These are phyloP conservation scores for Stegastes partitus DNA, from an alignment of 2,113 vertebrate species.

Conservation along the genomic window DNA sequence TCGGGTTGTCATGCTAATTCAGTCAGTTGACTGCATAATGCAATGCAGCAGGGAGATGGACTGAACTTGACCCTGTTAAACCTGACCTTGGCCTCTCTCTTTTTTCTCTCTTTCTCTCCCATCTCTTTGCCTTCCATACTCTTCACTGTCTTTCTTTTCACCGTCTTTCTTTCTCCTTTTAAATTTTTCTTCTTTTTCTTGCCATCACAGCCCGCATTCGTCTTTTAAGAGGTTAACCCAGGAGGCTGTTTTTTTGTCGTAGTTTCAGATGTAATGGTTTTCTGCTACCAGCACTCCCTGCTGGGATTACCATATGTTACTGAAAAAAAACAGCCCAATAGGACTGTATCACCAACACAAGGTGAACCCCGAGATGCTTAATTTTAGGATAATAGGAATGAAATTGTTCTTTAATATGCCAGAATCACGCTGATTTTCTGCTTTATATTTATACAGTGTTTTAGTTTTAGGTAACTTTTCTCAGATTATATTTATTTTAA, in stretches of 20 bases:
- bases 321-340: not conserved
- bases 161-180: conserved; percentile 2
- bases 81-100: conserved; percentile 82
- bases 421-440: not conserved
- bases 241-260: conserved; percentile 35
- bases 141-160: conserved; percentile 20
- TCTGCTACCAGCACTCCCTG: conserved; percentile 16
- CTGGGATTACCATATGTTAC: conserved; percentile 10
- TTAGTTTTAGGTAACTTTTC: no score
- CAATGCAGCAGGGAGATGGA: conserved; percentile 80
- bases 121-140: conserved; percentile 25
- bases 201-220: not conserved
- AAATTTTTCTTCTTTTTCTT: conserved; percentile 10
- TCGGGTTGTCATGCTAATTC: conserved; percentile 87
- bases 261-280: conserved; percentile 48
- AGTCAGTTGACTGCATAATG: conserved; percentile 86
- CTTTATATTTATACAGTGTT: not conserved
- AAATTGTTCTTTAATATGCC: not conserved
- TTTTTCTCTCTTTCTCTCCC: conserved; percentile 31
- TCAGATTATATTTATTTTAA: not conserved
- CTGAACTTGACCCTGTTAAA: conserved; percentile 87
- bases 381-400: not conserved
- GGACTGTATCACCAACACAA: not conserved
- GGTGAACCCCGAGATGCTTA: conserved; percentile 16
- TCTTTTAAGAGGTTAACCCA: conserved; percentile 19